These are phyloP conservation scores for Bothrops jararaca DNA, from an alignment of 2,113 vertebrate species.

Conservation along the genomic window DNA sequence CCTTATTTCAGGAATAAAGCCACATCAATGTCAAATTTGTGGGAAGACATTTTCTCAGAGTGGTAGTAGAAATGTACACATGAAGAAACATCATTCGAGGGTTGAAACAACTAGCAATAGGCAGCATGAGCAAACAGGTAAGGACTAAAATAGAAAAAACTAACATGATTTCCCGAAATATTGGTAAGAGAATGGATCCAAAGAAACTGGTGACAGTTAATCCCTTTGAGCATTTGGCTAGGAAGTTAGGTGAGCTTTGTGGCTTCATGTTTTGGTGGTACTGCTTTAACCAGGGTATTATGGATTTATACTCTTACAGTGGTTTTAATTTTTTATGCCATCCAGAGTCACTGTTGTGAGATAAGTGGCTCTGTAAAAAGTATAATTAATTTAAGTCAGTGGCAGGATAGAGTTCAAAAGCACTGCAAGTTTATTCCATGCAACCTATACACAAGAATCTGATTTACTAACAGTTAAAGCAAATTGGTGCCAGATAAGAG, in stretches of 20 bases:
- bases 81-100: constrained; percentile 88
- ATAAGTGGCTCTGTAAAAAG: neutral
- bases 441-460: neutral
- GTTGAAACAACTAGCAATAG: constrained; percentile 70
- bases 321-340: neutral
- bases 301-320: neutral
- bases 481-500: neutral
- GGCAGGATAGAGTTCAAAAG: neutral
- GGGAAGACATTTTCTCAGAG: constrained; percentile 97
- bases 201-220: neutral
- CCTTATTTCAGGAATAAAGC: constrained; percentile 85
- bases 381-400: neutral
- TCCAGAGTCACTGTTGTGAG: neutral
- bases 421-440: neutral
- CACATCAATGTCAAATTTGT: constrained; percentile 92
- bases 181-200: neutral
- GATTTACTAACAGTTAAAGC: neutral
- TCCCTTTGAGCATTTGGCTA: neutral
- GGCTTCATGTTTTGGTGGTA: neutral
- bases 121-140: constrained; percentile 73
- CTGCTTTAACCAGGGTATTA: neutral
- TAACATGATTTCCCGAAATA: neutral
- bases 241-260: neutral
- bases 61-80: constrained; percentile 95
- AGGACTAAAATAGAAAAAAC: constrained; percentile 25